These are phyloP conservation scores for Mystacornis crossleyi DNA, from an alignment of 2,113 vertebrate genomes.

Conservation along the genomic window DNA sequence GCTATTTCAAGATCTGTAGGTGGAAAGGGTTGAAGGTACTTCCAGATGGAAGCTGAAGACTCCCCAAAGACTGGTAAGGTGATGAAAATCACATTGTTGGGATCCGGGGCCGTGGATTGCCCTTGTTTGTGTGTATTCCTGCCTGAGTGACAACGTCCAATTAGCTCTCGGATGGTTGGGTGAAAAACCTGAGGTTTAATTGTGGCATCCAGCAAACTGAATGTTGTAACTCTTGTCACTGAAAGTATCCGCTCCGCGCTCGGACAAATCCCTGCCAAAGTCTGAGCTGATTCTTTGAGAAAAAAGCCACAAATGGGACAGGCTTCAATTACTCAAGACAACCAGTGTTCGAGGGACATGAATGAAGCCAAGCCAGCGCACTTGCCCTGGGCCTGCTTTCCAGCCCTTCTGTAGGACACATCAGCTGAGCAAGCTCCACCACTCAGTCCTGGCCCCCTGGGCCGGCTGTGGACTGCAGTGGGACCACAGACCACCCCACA, in stretches of 20 bases:
- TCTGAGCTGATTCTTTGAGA: not conserved
- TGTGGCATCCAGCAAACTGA: constrained; percentile 80
- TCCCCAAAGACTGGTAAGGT: constrained; percentile 50
- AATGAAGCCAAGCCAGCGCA: not conserved
- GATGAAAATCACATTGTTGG: constrained; percentile 76
- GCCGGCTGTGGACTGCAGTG: accelerated
- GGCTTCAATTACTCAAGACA: not conserved
- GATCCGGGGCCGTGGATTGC: constrained; percentile 21
- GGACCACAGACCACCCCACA: not conserved
- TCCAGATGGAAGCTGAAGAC: constrained; percentile 56
- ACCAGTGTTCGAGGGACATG: not conserved
- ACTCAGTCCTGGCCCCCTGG: accelerated
- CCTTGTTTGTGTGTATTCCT: constrained; percentile 73
- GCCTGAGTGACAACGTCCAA: constrained; percentile 73
- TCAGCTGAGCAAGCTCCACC: accelerated
- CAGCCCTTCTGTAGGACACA: not conserved
- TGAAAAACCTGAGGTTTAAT: constrained; percentile 74
- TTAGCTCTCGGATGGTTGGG: constrained; percentile 53
- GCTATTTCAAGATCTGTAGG: constrained; percentile 57
- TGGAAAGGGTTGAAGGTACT: constrained; percentile 54
- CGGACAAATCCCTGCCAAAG: constrained; percentile 31
- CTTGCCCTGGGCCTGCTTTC: not conserved
- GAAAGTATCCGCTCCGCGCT: not conserved
- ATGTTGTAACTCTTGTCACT: constrained; percentile 73
- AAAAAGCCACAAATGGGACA: constrained; percentile 29